Base-by-base conservation (phyloP, 2,888 invertebrate species). In the Amphipoea lucens region DNA sequence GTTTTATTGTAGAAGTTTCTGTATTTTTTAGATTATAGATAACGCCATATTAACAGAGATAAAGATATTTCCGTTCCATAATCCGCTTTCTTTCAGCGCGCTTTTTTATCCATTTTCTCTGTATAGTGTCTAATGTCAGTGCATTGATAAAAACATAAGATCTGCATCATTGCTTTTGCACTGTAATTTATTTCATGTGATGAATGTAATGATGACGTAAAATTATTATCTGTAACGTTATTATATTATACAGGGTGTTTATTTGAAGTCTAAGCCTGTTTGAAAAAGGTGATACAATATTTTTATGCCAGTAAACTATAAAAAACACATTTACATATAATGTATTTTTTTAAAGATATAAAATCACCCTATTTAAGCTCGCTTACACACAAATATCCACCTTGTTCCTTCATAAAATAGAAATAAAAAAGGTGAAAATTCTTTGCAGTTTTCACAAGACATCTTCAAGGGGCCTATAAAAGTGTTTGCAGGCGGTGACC, bases 401-500 rank as follows among this genome's bases (percentile, higher is more conserved):
- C 20, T 79, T 83, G 66, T 70, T 12, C 5, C 23, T 62, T n/a
- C 0, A 29, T 14, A 29, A 60, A 76, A 73, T 74, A 23, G 48
- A 67, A 77, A 29, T 75, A 73, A 77, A 67, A 79, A 73, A 20
- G 4, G 4, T 62, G n/a, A 54, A 60, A 71, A 84, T 86, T 90
- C 79, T 83, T 94, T 92, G 48, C 94, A 96, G 96, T 95, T 96
- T 79, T 83, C 94, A 5, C 90, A 89, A n/a, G 96, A 96, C 4
- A 80, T 92, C 54, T 94, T 96, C 88, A 94, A 91, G 78, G 96
- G 97, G 12, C 96, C 97, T 0, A 96, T 97, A 79, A 97, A 97
- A 88, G 97, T 99, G 89, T 98, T 97, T 91, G 98, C 98, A 48
- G 99, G 99, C 7, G 99, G 99, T 12, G 98, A 99, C 96, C 98